Evolutionary conservation across 1,140 invertebrate species (phyloP).

Genomic region (Conus ventricosus): DNA sequence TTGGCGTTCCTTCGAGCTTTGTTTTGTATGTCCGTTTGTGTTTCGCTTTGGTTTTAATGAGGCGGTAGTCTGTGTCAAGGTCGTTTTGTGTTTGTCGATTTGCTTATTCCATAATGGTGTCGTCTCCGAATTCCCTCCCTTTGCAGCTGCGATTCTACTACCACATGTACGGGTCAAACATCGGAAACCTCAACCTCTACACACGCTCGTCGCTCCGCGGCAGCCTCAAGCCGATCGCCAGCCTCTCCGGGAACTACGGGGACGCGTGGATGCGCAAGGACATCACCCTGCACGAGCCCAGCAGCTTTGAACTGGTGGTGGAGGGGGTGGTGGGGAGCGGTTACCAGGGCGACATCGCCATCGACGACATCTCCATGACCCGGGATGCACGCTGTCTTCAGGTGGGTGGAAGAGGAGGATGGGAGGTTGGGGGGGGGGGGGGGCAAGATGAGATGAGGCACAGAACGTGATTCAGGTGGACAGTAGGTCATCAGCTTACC

Average conservation of each 20-base stretch:
- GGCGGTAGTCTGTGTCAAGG: too few relatives aligned
- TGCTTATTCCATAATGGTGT: too few relatives aligned
- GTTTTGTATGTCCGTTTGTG: too few relatives aligned
- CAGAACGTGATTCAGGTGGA: too few relatives aligned
- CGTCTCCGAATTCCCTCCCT: too few relatives aligned
- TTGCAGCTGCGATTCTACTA: slow-evolving; percentile 69
- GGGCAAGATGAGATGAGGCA: too few relatives aligned
- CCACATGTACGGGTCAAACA: slow-evolving; percentile 72
- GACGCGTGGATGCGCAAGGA: slow-evolving; percentile 66
- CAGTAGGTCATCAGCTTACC: too few relatives aligned
- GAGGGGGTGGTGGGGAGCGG: slow-evolving; percentile 80
- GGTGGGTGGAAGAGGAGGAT: slow-evolving; percentile 42
- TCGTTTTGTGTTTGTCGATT: too few relatives aligned
- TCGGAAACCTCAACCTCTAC: slow-evolving; percentile 70
- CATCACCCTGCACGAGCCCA: slow-evolving; percentile 55
- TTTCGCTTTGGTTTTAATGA: too few relatives aligned
- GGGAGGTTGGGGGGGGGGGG: neutral
- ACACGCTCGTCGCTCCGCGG: slow-evolving; percentile 56
- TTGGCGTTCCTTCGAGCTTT: too few relatives aligned
- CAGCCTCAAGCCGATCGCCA: slow-evolving; percentile 53
- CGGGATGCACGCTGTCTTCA: slow-evolving; percentile 50
- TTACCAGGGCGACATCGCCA: slow-evolving; percentile 69
- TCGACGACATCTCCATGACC: slow-evolving; percentile 70
- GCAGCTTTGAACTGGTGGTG: slow-evolving; percentile 77
- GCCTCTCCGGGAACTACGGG: slow-evolving; percentile 61